Evolutionary conservation across 1,140 invertebrate species (phyloP).

Genomic region (Tetramorium alpestre): DNA sequence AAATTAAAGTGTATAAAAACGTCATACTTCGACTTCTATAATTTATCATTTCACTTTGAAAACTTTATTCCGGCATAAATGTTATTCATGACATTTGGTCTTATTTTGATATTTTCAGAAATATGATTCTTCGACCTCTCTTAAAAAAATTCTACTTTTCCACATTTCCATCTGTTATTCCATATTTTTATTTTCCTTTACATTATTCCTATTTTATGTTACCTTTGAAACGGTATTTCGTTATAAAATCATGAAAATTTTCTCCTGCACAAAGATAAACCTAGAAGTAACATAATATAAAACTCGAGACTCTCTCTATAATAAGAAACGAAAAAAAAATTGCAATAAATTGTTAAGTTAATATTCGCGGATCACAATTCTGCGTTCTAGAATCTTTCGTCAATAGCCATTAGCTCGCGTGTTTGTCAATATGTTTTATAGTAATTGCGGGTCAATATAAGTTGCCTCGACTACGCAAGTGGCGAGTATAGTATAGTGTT

Average conservation of each 20-base stretch:
- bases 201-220: conserved; percentile 17
- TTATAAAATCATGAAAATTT: conserved; percentile 22
- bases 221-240: conserved; percentile 13
- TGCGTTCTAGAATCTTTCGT: not conserved
- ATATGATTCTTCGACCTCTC: not conserved
- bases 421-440: conserved; percentile 50
- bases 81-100: not conserved
- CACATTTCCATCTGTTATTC: not conserved
- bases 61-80: not conserved
- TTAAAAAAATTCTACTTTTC: not conserved
- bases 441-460: conserved; percentile 39
- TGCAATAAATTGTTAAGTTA: not conserved
- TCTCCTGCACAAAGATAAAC: not conserved
- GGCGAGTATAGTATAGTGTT: conserved; percentile 43
- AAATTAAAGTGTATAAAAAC: not conserved
- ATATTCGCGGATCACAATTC: not conserved
- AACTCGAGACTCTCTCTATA: not conserved
- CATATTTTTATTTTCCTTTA: conserved; percentile 29
- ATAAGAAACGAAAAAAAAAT: not conserved
- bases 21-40: not conserved
- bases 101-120: not conserved
- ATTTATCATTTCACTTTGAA: not conserved
- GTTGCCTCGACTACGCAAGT: conserved; percentile 44
- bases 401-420: conserved; percentile 15
- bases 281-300: not conserved